Evolutionary conservation across 2,888 invertebrate species (phyloP).

Genomic region (Caenorhabditis sp.): DNA sequence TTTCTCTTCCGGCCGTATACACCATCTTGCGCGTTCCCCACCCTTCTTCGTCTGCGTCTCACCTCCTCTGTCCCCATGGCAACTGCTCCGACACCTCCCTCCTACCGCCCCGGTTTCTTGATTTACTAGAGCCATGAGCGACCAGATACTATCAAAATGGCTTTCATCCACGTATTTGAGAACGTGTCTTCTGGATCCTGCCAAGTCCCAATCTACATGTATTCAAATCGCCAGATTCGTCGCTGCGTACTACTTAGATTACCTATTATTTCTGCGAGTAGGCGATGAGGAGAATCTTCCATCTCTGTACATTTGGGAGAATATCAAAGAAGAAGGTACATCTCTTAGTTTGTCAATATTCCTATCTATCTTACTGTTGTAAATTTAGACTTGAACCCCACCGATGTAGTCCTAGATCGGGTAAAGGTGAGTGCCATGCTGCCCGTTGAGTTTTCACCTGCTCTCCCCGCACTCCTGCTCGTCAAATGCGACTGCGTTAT

Average conservation of each 20-base stretch:
- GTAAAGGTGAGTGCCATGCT: constrained; percentile 47
- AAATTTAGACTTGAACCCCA: constrained; percentile 39
- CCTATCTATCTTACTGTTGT: neutral
- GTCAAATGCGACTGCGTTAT: constrained; percentile 57
- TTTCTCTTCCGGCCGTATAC: neutral
- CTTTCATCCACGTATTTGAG: constrained; percentile 34
- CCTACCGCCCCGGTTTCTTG: neutral
- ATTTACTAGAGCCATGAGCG: constrained; percentile 26
- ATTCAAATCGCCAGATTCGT: constrained; percentile 57
- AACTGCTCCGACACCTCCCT: constrained; percentile 2
- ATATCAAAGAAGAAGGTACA: constrained; percentile 25
- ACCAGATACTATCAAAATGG: constrained; percentile 32
- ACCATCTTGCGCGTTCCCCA: neutral
- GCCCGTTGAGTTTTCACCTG: constrained; percentile 65
- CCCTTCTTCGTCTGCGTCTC: constrained; percentile 20
- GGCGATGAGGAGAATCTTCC: constrained; percentile 31
- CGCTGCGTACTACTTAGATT: constrained; percentile 64
- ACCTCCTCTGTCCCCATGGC: constrained; percentile 27
- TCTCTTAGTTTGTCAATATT: neutral
- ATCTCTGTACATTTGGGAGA: constrained; percentile 58
- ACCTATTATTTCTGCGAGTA: constrained; percentile 31
- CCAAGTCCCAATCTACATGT: constrained; percentile 28
- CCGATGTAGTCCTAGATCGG: constrained; percentile 39
- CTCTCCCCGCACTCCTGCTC: constrained; percentile 66
- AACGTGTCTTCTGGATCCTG: constrained; percentile 41